These are phyloP conservation scores for Hydrolagus colliei DNA, from an alignment of 2,797 vertebrate genomes.

Conservation along the genomic window DNA sequence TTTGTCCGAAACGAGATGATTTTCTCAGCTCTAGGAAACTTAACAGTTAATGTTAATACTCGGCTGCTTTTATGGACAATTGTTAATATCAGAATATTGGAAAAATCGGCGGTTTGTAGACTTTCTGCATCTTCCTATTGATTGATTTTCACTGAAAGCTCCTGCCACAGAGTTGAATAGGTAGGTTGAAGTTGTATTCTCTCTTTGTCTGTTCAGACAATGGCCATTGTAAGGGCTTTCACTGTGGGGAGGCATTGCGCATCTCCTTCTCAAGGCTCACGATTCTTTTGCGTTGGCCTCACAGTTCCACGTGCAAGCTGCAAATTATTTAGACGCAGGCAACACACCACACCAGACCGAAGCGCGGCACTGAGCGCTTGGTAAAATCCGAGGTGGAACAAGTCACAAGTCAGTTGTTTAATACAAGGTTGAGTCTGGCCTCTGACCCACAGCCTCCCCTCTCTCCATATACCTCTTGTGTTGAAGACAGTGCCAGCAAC, in stretches of 20 bases:
- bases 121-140: not conserved
- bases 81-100: not conserved
- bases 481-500: not conserved
- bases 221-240: not conserved
- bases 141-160: not conserved
- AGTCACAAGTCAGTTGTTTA: not conserved
- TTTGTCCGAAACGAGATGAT: not conserved
- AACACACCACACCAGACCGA: not conserved
- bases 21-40: not conserved
- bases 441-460: not conserved
- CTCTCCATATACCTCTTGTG: not conserved
- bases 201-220: not conserved
- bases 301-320: not conserved
- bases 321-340: no score
- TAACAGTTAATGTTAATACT: not conserved
- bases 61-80: not conserved
- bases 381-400: not conserved
- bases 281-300: not conserved
- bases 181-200: not conserved
- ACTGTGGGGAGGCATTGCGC: not conserved
- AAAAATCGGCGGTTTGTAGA: not conserved
- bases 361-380: not conserved
- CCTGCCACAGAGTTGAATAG: not conserved
- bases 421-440: not conserved
- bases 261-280: not conserved